A percentile compares a stretch with the other conserved stretches of the same genome.
These are phyloP conservation scores for Aquatica leii DNA, from an alignment of 2,888 invertebrate species.

Conservation along the genomic window DNA sequence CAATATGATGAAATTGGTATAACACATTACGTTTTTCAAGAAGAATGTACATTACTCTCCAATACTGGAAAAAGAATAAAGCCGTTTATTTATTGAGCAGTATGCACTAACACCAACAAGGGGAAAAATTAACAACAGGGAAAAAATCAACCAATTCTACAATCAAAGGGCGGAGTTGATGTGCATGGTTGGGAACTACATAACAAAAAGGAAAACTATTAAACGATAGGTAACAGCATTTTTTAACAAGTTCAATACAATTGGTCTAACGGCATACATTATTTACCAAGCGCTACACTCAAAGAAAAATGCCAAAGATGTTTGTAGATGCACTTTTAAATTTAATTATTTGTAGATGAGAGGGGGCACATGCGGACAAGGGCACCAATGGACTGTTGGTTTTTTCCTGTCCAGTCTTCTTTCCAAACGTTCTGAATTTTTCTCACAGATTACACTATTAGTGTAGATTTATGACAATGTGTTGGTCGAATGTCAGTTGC, in stretches of 20 bases:
- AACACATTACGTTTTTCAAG: background rate
- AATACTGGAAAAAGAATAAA: background rate
- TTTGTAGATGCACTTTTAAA: background rate
- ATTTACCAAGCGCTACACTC: background rate
- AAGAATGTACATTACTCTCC: background rate
- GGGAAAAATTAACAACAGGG: background rate
- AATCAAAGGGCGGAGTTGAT: no score
- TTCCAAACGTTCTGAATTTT: no score
- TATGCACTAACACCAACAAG: background rate
- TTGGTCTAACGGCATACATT: background rate
- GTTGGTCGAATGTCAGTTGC: no score
- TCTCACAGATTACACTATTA: no score
- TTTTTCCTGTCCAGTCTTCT: no score
- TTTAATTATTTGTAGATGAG: no score
- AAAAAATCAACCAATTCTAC: no score
- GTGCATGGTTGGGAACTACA: no score
- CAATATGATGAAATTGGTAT: background rate
- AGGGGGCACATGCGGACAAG: no score
- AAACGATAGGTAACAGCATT: background rate
- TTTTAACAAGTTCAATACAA: background rate
- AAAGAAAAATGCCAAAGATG: background rate
- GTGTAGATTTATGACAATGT: no score
- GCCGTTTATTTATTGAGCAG: slow-evolving; percentile 2
- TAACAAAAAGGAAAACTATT: background rate
- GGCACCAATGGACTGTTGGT: no score